Conservation (phyloP, 1,140 invertebrate species). For the Drosophila tropicalis region DNA sequence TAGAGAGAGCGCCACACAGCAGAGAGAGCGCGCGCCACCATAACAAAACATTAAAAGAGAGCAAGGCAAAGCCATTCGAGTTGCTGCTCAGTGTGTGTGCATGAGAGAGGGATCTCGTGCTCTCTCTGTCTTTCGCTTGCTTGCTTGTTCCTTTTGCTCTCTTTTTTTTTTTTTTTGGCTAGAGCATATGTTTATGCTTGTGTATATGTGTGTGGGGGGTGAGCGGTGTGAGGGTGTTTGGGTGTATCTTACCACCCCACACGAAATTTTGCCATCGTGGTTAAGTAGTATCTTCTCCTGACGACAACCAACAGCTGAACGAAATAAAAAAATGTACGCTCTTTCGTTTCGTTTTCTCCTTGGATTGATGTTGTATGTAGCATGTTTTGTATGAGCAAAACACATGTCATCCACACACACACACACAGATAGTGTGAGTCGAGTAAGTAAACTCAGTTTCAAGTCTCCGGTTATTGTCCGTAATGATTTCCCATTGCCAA, state of each 20-base stretch:
- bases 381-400: conserved; percentile 49
- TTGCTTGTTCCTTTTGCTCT: conserved; percentile 3
- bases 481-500: conserved; percentile 32
- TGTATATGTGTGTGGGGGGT: background rate
- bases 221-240: conserved; percentile 4
- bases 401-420: conserved; percentile 52
- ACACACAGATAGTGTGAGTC: background rate
- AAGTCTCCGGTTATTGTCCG: conserved; percentile 19
- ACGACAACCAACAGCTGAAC: conserved; percentile 16
- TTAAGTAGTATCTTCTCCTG: background rate
- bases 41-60: conserved; percentile 31
- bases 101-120: conserved; percentile 23
- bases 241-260: conserved; percentile 18
- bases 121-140: background rate
- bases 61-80: background rate
- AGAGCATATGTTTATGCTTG: background rate
- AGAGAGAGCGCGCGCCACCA: conserved; percentile 8
- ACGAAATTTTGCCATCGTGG: background rate
- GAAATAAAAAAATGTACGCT: background rate
- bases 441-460: background rate
- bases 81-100: background rate
- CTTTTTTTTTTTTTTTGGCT: conserved; percentile 2
- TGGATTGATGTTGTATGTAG: background rate
- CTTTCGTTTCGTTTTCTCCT: conserved; percentile 6
- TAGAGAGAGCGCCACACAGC: background rate